Conservation (phyloP, 2,888 invertebrate genomes). For the Mythimna vitellina region DNA sequence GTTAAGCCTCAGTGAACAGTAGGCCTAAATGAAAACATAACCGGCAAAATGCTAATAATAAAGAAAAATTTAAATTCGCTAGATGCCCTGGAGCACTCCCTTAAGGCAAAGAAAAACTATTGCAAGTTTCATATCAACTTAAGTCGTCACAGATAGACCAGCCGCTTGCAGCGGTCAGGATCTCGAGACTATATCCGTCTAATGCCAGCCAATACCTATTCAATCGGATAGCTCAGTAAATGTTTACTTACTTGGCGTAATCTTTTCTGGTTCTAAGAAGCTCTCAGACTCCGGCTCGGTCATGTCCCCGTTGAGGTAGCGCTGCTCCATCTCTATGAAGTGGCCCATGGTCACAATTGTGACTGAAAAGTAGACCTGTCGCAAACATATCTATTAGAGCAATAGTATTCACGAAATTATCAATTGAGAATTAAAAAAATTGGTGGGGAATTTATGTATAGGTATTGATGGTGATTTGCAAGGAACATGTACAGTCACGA, state of each 20-base stretch:
- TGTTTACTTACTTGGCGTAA: constrained; percentile 85
- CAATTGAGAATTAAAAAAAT: not conserved
- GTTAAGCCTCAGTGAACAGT: no score
- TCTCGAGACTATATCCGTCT: constrained; percentile 13
- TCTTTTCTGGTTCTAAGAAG: constrained; percentile 90
- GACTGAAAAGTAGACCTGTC: constrained; percentile 93
- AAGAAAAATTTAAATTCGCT: no score
- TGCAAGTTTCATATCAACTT: not conserved
- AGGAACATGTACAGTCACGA: no score
- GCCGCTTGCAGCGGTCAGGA: not conserved
- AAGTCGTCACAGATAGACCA: not conserved
- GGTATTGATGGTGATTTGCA: no score
- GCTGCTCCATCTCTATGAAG: constrained; percentile 92
- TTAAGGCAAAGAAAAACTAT: not conserved
- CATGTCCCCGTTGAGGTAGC: constrained; percentile 91
- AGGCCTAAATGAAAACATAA: no score
- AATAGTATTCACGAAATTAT: constrained; percentile 2
- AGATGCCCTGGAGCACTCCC: no score
- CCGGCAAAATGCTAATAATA: no score
- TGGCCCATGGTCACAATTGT: constrained; percentile 92
- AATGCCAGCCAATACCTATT: not conserved
- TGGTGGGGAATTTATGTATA: not conserved
- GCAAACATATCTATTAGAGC: constrained; percentile 54
- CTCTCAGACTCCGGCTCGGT: constrained; percentile 89
- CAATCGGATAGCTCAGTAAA: constrained; percentile 7